Evolutionary conservation across 2,888 invertebrate genomes (phyloP).

Genomic region (Acrobasis repandana): DNA sequence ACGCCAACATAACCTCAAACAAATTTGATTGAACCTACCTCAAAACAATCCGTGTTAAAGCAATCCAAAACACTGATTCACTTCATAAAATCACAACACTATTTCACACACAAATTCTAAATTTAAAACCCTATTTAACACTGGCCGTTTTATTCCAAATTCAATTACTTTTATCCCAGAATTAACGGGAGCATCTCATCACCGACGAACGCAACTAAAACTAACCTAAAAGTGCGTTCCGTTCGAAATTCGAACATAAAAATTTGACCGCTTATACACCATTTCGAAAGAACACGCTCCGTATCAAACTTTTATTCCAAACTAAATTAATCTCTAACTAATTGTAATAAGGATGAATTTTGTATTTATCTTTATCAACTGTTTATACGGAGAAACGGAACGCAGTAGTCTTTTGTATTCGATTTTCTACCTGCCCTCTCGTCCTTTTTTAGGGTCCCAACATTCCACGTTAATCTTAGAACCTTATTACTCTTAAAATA

Average conservation of each 20-base stretch:
- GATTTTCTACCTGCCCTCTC: slow-evolving; percentile 71
- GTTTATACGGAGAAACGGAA: slow-evolving; percentile 46
- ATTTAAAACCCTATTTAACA: slow-evolving; percentile 32
- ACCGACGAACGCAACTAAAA: slow-evolving; percentile 56
- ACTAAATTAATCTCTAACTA: slow-evolving; percentile 22
- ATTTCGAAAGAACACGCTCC: slow-evolving; percentile 62
- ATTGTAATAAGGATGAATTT: slow-evolving; percentile 32
- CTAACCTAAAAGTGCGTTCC: slow-evolving; percentile 70
- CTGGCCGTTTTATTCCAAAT: slow-evolving; percentile 2
- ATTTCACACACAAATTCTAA: slow-evolving; percentile 22
- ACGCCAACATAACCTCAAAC: slow-evolving; percentile 31
- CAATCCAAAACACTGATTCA: slow-evolving; percentile 31
- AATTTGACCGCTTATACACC: slow-evolving; percentile 74
- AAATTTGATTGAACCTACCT: slow-evolving; percentile 19
- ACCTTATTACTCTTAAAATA: slow-evolving; percentile 37
- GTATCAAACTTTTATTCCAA: slow-evolving; percentile 36
- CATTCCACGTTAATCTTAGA: slow-evolving; percentile 45
- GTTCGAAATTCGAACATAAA: slow-evolving; percentile 60
- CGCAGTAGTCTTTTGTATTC: slow-evolving; percentile 71
- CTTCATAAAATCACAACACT: slow-evolving; percentile 26
- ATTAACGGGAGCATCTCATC: slow-evolving; percentile 45
- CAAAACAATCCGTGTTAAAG: slow-evolving; percentile 35
- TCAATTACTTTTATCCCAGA: slow-evolving; percentile 41
- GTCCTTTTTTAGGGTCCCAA: slow-evolving; percentile 65
- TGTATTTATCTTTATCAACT: slow-evolving; percentile 6